Percentiles rank a stretch among this genome's conserved stretches.
These are phyloP conservation scores for Bembecia ichneumoniformis DNA, from an alignment of 2,888 invertebrate species.

Conservation along the genomic window DNA sequence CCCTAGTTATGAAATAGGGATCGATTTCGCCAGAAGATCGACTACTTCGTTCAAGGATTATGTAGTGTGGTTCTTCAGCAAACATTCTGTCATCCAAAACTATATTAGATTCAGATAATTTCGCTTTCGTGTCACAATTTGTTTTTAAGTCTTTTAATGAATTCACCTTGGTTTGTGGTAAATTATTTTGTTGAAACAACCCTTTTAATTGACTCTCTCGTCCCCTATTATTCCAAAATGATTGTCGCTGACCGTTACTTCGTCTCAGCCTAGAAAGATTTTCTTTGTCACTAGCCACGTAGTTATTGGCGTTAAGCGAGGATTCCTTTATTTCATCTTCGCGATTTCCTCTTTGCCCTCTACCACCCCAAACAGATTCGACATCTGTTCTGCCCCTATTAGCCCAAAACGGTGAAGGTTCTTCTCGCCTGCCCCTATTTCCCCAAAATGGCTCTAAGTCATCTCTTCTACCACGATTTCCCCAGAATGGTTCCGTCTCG, in stretches of 20 bases:
- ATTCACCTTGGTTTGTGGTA: not conserved
- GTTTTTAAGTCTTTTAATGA: not conserved
- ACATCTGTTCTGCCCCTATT: slow-evolving; percentile 11
- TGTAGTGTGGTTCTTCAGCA: slow-evolving; percentile 69
- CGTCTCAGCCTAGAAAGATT: slow-evolving; percentile 32
- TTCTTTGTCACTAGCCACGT: slow-evolving; percentile 36
- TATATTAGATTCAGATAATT: slow-evolving; percentile 31
- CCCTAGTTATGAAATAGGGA: slow-evolving; percentile 52
- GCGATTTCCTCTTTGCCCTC: slow-evolving; percentile 21
- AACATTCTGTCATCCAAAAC: slow-evolving; percentile 52
- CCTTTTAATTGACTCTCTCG: slow-evolving; percentile 35
- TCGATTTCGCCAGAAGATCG: slow-evolving; percentile 47
- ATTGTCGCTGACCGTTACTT: slow-evolving; percentile 13
- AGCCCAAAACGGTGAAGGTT: slow-evolving; percentile 26
- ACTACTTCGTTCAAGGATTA: slow-evolving; percentile 59
- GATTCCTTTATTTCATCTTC: slow-evolving; percentile 28
- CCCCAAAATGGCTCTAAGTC: slow-evolving; percentile 24
- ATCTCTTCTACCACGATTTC: slow-evolving; percentile 43
- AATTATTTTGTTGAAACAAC: slow-evolving; percentile 21
- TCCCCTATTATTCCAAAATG: slow-evolving; percentile 37
- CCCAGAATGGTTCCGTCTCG: slow-evolving; percentile 39
- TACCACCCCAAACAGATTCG: slow-evolving; percentile 23
- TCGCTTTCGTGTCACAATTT: slow-evolving; percentile 13
- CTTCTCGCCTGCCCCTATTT: slow-evolving; percentile 26
- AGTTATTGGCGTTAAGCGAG: slow-evolving; percentile 31